Percentiles rank a stretch among this genome's conserved stretches.
Conservation (phyloP, 2,888 invertebrate genomes). For the Leucania comma region DNA sequence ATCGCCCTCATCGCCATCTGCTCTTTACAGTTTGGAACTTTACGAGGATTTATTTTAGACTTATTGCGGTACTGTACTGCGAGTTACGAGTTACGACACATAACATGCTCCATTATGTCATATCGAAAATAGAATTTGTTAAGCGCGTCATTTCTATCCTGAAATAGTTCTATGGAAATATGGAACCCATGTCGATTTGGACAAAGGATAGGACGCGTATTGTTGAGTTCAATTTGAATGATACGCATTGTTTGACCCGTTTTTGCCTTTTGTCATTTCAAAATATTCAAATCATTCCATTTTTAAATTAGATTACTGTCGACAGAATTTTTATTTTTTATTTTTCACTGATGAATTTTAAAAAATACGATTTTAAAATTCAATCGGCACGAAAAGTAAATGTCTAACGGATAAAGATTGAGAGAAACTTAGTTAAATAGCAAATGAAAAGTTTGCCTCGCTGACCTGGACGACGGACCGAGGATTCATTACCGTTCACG, state of each 20-base stretch:
- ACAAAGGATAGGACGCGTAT: slow-evolving; percentile 36
- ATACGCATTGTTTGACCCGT: not conserved
- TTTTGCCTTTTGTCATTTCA: not conserved
- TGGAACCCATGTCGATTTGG: slow-evolving; percentile 14
- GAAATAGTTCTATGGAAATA: slow-evolving; percentile 22
- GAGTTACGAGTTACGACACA: slow-evolving; percentile 68
- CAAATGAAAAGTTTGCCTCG: slow-evolving; percentile 71
- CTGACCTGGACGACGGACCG: slow-evolving; percentile 59
- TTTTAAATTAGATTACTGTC: not conserved
- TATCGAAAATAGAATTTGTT: slow-evolving; percentile 59
- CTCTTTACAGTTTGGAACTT: slow-evolving; percentile 69
- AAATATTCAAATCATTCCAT: not conserved
- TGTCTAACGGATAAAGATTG: slow-evolving; percentile 69
- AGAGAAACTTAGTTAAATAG: slow-evolving; percentile 71
- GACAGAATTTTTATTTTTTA: not conserved
- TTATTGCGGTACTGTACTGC: slow-evolving; percentile 61
- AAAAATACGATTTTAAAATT: slow-evolving; percentile 39
- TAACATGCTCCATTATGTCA: slow-evolving; percentile 69
- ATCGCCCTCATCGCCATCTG: slow-evolving; percentile 61
- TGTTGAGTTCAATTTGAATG: slow-evolving; percentile 8
- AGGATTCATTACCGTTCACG: slow-evolving; percentile 68
- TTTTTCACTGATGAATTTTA: slow-evolving; percentile 3
- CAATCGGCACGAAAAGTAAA: slow-evolving; percentile 65
- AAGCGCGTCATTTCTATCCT: slow-evolving; percentile 39
- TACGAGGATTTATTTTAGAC: slow-evolving; percentile 71